Base-by-base conservation (phyloP, 2,113 vertebrate genomes). In the Tragelaphus scriptus region DNA sequence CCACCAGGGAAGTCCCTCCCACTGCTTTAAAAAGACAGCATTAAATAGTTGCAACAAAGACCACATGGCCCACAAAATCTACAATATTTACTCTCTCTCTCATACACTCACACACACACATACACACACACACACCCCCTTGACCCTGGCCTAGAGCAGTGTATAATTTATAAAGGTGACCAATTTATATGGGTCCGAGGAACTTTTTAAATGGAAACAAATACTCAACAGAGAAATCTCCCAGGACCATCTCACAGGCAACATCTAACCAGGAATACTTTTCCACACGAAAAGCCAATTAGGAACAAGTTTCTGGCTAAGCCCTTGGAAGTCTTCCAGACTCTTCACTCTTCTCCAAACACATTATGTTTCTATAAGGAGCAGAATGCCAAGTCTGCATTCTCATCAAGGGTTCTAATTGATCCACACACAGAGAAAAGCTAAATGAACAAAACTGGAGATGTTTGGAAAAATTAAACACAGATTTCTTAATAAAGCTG, bases 401-500 rank as follows among this genome's bases (percentile, higher is more conserved):
- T 97, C 97, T 96, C 90, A 96, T 96, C 93, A 95, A 98, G 92
- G n/a, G 71, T 91, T 87, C 97, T 98, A 99, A 98, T 81, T 98
- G 97, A 97, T 98, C 92, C 94, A 97, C 97, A 98, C 96, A 98
- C 91, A 94, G 87, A 96, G 93, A 95, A 98, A 98, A 97, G 23
- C 97, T 96, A 98, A 98, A 98, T 96, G 98, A 98, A 98, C 28
- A 80, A 91, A 91, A 85, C 61, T 97, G 68, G 88, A 97, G 95
- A 98, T 36, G 92, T 88, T 89, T 87, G 94, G 77, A 97, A 98
- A 98, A 98, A 98, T 98, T 98, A 98, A 99, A 98, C 96, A 97
- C 93, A 95, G 97, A 98, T 90, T 98, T 98, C 97, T 98, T 98
- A 98, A 98, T 98, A 98, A 98, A 98, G 96, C 92, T 97, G 97